Evolutionary conservation across 2,113 vertebrate species (phyloP), one percentile per base, ranked within the genome.

Genomic region (Hoplias malabaricus): DNA sequence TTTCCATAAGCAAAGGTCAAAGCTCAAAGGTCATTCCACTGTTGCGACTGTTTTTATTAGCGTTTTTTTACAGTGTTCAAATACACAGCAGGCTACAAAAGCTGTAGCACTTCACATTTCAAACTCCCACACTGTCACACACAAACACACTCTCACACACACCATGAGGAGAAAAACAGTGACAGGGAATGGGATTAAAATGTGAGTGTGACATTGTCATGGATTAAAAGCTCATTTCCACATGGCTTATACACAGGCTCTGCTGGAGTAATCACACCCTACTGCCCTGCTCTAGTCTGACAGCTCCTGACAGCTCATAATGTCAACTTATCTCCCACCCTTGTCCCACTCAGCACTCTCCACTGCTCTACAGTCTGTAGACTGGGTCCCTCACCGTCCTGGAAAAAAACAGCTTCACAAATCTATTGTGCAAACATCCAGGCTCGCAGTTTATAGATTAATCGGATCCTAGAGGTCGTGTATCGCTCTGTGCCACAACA

Each of bases 131-230:
- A 43, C 8, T 68, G 19, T 23, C 42, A 53, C n/a, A 43, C 61
- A 63, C 56, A 25, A 14, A 27, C n/a, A 43, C 27, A 31, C 33
- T 68, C 53, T 43, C n/a, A 27, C n/a, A 43, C 27, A 31, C 33
- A 73, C 53, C 56, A 33, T 7, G 31, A 2, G 72, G 14, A 12
- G 68, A 73, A 62, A 57, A 77, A 27, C 38, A 75, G 77, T 57
- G 79, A 80, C 72, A 77, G 69, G 61, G 63, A 82, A 61, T 42
- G 62, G 75, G 82, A 83, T 87, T 87, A 84, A 73, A 78, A 25
- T 73, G 13, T 54, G 29, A 56, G 67, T 53, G 77, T 34, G 43
- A 54, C 61, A 66, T 66, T 73, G 73, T 73, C 31, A 63, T 72
- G 50, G 82, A 87, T 83, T 84, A 77, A 77, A 77, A 79, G 46